These are phyloP conservation scores for Cyclargus thomasi DNA, from an alignment of 1,140 invertebrate species.

Conservation along the genomic window DNA sequence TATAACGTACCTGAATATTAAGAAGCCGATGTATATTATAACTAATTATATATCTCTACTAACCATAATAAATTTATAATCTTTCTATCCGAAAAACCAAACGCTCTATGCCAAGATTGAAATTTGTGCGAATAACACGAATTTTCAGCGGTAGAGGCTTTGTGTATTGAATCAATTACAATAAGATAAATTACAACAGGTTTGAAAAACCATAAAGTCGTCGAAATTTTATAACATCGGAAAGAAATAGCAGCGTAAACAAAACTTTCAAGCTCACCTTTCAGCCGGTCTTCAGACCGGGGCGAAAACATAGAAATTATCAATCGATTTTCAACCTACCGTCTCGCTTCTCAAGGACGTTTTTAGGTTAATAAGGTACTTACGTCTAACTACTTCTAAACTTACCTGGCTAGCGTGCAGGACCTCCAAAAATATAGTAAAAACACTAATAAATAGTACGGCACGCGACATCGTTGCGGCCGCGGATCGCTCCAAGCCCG, in stretches of 20 bases:
- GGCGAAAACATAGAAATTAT: constrained; percentile 59
- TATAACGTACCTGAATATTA: too few relatives aligned
- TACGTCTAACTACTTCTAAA: constrained; percentile 30
- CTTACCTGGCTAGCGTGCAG: constrained; percentile 69
- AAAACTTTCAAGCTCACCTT: constrained; percentile 62
- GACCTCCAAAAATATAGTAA: constrained; percentile 70
- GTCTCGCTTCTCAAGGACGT: constrained; percentile 35
- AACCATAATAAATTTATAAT: too few relatives aligned
- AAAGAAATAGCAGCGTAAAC: constrained; percentile 9
- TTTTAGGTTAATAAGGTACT: constrained; percentile 16
- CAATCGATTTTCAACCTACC: constrained; percentile 68
- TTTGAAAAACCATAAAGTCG: neutral
- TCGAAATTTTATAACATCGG: neutral
- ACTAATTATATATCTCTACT: too few relatives aligned
- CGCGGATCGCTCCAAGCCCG: constrained; percentile 47
- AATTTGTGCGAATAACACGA: neutral
- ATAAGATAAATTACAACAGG: neutral
- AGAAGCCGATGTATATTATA: too few relatives aligned
- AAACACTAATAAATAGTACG: constrained; percentile 72
- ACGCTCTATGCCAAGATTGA: neutral
- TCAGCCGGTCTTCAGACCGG: constrained; percentile 51
- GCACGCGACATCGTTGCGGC: constrained; percentile 69
- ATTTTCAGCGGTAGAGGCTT: neutral
- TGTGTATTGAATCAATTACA: neutral
- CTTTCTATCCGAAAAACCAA: too few relatives aligned